These are phyloP conservation scores for Steromphala cineraria DNA, from an alignment of 2,888 invertebrate genomes.

Conservation along the genomic window DNA sequence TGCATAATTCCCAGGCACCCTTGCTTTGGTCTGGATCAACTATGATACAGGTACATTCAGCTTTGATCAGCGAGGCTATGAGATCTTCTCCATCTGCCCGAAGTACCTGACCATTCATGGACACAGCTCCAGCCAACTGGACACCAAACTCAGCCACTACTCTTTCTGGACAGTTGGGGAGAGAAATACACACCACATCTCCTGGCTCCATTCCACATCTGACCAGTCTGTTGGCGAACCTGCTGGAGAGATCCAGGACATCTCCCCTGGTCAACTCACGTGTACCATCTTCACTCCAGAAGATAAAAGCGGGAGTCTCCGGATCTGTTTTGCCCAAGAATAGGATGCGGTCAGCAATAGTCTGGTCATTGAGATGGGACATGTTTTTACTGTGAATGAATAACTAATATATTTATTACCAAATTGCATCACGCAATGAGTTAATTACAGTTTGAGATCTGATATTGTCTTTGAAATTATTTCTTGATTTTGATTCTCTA, in stretches of 20 bases:
- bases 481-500: no score
- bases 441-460: no score
- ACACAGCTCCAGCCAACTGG: not conserved
- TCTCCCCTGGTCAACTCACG: not conserved
- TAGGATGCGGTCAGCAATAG: not conserved
- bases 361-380: not conserved
- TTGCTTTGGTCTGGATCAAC: not conserved
- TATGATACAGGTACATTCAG: not conserved
- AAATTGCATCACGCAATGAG: no score
- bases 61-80: not conserved
- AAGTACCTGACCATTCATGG: not conserved
- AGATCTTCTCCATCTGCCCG: not conserved
- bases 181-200: slow-evolving; percentile 2
- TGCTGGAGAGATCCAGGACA: not conserved
- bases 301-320: not conserved
- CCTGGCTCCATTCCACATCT: not conserved
- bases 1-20: not conserved
- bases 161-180: not conserved
- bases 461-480: no score
- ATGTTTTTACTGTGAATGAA: no score
- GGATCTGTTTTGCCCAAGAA: not conserved
- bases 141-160: not conserved
- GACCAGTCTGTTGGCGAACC: not conserved
- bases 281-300: not conserved
- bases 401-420: no score